phyloP scores from a whole-genome alignment of 2,113 vertebrate species.

The Potamarius usumacintae region DNA sequence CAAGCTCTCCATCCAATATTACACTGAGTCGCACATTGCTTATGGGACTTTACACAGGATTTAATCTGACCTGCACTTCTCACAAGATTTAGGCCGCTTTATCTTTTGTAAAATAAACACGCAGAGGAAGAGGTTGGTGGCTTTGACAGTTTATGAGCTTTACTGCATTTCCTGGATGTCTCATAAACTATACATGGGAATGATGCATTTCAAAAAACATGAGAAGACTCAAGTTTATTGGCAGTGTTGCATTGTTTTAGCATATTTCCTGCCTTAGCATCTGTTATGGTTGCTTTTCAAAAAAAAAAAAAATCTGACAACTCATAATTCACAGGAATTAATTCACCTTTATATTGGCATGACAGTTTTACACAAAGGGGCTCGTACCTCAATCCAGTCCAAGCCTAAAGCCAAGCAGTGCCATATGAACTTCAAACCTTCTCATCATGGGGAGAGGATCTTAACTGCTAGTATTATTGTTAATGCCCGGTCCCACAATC shows the following conservation, averaged over 20 bases:
- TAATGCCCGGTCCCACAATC: no score
- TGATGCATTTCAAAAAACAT: conserved; percentile 24
- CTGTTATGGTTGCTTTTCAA: neutral
- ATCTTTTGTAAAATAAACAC: conserved; percentile 31
- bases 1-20: conserved; percentile 47
- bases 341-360: neutral
- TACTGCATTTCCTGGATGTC: conserved; percentile 25
- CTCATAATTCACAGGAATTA: neutral
- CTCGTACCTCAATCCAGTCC: neutral
- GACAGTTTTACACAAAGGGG: neutral
- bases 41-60: conserved; percentile 43
- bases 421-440: neutral
- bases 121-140: conserved; percentile 2
- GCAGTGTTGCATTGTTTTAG: conserved; percentile 10
- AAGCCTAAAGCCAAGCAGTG: neutral
- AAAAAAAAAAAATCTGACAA: neutral
- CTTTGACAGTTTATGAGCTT: conserved; percentile 13
- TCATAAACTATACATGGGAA: conserved; percentile 36
- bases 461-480: neutral
- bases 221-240: conserved; percentile 29
- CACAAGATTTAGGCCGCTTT: conserved; percentile 22
- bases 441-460: neutral
- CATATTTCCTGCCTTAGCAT: neutral
- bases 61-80: conserved; percentile 38
- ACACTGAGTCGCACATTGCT: conserved; percentile 10